Base-by-base conservation (phyloP, 2,888 invertebrate genomes). In the Drosophila pseudotalamancana region DNA sequence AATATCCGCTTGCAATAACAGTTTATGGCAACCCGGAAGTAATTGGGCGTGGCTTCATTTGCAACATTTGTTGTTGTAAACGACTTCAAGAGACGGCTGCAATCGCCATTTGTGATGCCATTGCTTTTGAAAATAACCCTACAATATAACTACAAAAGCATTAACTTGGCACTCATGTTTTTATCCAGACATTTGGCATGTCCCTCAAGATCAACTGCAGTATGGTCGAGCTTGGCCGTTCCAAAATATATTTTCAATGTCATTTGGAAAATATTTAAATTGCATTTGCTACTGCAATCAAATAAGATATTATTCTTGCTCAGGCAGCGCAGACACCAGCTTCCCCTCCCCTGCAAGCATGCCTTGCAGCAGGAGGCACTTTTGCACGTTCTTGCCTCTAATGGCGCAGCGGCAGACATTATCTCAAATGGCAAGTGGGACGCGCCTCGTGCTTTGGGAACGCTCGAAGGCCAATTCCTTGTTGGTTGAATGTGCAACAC, bases 201-300 rank as follows among this genome's bases (percentile, higher is more conserved):
- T n/a, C n/a, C n/a, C n/a, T n/a, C n/a, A n/a, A n/a, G n/a, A n/a
- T n/a, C n/a, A n/a, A n/a, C n/a, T n/a, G n/a, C n/a, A n/a, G n/a
- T n/a, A n/a, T n/a, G n/a, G n/a, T n/a, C 5, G n/a, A 4, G 31
- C 31, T 31, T 11, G 12, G 21, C 9, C 25, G 27, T 6, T 27
- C 6, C 8, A 3, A 29, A 0, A 14, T 31, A 12, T 37, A 29
- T 37, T 43, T 54, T 53, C 57, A 68, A 40, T 68, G 68, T 48
- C 57, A 55, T 43, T 48, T 55, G 35, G 45, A 16, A 66, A 70
- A 63, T 37, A 86, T 74, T 83, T 83, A 86, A 81, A 81, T 81
- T 75, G 82, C 86, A 80, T 85, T 82, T 80, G 70, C 50, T 61
- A 59, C 49, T 57, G 77, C 79, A 81, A 86, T 86, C 84, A 72